Conservation (phyloP, 2,797 vertebrate genomes). For the Cottoperca gobio region DNA sequence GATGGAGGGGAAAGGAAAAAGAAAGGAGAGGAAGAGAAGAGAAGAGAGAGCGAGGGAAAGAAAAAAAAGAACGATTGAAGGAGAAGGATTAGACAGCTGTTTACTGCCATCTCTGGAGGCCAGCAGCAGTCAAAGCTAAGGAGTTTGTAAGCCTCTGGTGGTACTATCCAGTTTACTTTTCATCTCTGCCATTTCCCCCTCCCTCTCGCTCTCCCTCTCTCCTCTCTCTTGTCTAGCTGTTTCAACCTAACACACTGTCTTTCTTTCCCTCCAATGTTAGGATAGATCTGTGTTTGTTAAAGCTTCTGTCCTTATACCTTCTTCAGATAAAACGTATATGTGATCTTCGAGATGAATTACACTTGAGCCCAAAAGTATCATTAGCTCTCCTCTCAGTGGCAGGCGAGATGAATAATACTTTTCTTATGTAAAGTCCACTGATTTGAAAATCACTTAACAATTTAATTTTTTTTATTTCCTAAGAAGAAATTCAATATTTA, state of each 20-base stretch:
- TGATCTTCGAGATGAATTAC: neutral
- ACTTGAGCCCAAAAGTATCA: neutral
- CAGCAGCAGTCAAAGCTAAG: constrained; percentile 65
- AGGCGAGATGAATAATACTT: neutral
- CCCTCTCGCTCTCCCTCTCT: neutral
- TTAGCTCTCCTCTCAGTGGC: neutral
- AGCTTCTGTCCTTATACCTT: neutral
- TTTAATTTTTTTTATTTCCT: neutral
- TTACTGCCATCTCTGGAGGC: constrained; percentile 73
- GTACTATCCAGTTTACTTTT: constrained; percentile 64
- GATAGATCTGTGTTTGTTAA: neutral
- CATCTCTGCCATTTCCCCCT: constrained; percentile 46
- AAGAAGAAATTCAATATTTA: neutral
- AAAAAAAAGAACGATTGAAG: constrained; percentile 41
- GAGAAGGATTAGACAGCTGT: constrained; percentile 74
- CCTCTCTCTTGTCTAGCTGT: neutral
- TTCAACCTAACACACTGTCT: constrained; percentile 1
- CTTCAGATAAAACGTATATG: neutral
- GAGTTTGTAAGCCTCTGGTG: constrained; percentile 72
- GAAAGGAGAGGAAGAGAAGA: constrained; percentile 2
- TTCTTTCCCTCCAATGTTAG: neutral
- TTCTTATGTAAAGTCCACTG: too few species aligned
- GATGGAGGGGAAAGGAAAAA: constrained; percentile 13
- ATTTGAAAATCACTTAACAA: neutral
- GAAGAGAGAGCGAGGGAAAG: neutral